Evolutionary conservation across 2,797 vertebrate genomes (phyloP).

Genomic region (Etheostoma perlongum): DNA sequence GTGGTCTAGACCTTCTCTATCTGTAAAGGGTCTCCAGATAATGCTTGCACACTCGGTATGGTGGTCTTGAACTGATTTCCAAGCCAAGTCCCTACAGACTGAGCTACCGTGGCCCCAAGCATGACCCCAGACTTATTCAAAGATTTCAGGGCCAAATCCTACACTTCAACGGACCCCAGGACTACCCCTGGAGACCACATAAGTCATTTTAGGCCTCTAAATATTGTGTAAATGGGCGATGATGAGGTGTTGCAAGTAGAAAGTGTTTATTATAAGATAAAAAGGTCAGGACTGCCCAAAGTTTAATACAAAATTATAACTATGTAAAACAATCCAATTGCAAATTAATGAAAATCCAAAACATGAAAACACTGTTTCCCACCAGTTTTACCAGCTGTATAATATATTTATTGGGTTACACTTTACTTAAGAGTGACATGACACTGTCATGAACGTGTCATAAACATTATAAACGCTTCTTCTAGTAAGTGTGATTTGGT

Average conservation of each 20-base stretch:
- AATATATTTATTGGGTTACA: too few species aligned
- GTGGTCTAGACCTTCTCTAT: too few species aligned
- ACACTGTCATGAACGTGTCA: too few species aligned
- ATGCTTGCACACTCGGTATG: too few species aligned
- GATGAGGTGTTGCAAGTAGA: background rate
- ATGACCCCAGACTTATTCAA: background rate
- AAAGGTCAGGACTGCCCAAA: background rate
- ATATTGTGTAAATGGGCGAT: too few species aligned
- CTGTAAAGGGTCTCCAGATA: too few species aligned
- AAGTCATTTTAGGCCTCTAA: background rate
- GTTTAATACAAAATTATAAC: background rate
- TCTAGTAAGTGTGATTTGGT: too few species aligned
- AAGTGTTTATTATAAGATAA: background rate
- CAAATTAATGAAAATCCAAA: background rate
- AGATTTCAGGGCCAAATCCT: background rate
- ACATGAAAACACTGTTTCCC: too few species aligned
- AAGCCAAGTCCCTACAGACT: background rate
- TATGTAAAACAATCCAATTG: background rate
- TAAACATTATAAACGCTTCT: too few species aligned
- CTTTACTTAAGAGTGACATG: too few species aligned
- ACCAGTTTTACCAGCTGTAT: too few species aligned
- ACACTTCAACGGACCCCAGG: background rate
- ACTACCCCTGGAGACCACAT: background rate
- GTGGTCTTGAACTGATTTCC: background rate
- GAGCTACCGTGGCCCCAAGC: background rate